A percentile compares a stretch with the other conserved stretches of the same genome.
These are phyloP conservation scores for Tachina lurida DNA, from an alignment of 2,888 invertebrate genomes.

Conservation along the genomic window DNA sequence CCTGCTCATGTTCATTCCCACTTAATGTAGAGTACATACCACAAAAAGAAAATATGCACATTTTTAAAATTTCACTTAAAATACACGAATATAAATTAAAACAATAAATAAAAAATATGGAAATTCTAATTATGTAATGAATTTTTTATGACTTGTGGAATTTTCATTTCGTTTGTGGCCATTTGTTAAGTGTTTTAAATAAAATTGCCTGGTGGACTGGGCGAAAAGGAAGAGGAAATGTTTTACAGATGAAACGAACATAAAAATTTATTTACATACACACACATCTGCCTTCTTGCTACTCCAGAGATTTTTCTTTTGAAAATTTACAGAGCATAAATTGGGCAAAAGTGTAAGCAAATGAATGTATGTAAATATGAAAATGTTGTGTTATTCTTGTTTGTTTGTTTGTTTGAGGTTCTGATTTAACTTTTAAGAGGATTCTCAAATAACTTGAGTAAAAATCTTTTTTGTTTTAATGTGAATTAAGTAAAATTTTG, in stretches of 20 bases:
- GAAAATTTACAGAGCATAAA: constrained; percentile 23
- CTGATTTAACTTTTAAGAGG: constrained; percentile 59
- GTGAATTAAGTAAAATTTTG: constrained; percentile 31
- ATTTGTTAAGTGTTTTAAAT: constrained; percentile 61
- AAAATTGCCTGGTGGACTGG: constrained; percentile 21
- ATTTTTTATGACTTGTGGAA: constrained; percentile 63
- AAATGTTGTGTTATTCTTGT: constrained; percentile 35
- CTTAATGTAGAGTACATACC: constrained; percentile 7
- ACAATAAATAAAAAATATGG: constrained; percentile 55
- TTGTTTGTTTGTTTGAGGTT: constrained; percentile 2
- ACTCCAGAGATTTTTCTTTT: neutral
- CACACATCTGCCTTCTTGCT: neutral
- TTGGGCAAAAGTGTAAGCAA: constrained; percentile 29
- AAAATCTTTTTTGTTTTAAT: constrained; percentile 9
- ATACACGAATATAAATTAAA: constrained; percentile 42
- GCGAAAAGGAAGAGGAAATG: neutral
- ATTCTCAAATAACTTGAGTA: constrained; percentile 61
- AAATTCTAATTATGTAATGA: constrained; percentile 66
- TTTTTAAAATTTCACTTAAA: constrained; percentile 34
- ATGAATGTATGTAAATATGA: constrained; percentile 33
- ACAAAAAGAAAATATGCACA: neutral
- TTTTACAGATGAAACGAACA: constrained; percentile 1
- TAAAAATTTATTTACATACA: neutral
- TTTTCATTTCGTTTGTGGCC: constrained; percentile 56
- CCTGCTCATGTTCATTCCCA: too few species aligned